Evolutionary conservation across 2,888 invertebrate genomes (phyloP), one percentile per base, ranked within the genome.

Genomic region (Teleogryllus oceanicus): DNA sequence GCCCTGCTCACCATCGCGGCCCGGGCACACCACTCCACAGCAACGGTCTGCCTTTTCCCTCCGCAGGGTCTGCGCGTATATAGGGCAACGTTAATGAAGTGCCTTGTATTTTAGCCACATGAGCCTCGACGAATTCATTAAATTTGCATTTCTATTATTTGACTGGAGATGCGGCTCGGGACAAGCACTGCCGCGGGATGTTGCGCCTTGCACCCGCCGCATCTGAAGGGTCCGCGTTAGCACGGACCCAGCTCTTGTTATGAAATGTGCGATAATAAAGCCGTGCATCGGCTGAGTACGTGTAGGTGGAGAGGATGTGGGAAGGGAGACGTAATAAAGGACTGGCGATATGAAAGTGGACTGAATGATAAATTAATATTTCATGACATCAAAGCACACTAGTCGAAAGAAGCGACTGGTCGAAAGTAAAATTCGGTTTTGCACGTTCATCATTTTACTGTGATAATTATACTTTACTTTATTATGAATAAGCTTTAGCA

Each of bases 21-120:
- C 37, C 37, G 37, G 8, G 37, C 5, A 37, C 37, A 37, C 37
- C 37, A 37, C 24, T 37, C 37, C 37, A 37, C 37, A 8, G 37
- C 37, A 37, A 37, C 62, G 62, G 13, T n/a, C 13, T 62, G 62
- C 62, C 62, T 12, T 18, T 18, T 62, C 62, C 62, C 62, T 62
- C n/a, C n/a, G 62, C 62, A 62, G 62, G n/a, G n/a, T 0, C 62
- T 62, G 13, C 62, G 62, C 13, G 62, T 62, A 62, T 62, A 62
- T 62, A 62, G 62, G 62, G n/a, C 62, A 62, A n/a, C 62, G 62
- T 62, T 62, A 62, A 62, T 62, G 62, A 62, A 62, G 62, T 62
- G 62, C 62, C 62, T 62, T 62, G 62, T 62, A 62, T 62, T 62
- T 62, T 13, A 62, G 62, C 62, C 62, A 62, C 62, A 62, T 62